Evolutionary conservation across 2,888 invertebrate genomes (phyloP), one percentile per base, ranked within the genome.

Genomic region (Agrochola lychnidis): DNA sequence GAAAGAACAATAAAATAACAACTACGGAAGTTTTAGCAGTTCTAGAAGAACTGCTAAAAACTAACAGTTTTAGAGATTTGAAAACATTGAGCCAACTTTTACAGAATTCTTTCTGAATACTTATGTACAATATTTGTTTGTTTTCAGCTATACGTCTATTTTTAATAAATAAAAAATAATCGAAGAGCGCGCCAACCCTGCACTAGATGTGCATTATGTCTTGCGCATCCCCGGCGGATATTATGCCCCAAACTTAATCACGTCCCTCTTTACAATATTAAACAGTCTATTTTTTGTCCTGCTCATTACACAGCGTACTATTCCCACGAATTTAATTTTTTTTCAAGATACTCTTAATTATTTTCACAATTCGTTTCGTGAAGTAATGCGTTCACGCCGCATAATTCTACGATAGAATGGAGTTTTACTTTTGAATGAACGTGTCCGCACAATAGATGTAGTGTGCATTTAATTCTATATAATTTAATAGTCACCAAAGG

Each of bases 361-460:
- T 93, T 93, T 93, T 91, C 85, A 93, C 94, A 95, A 96, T 95
- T 94, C 95, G 90, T 92, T 93, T 92, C 91, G 93, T 93, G 90
- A 91, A 92, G 92, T 94, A 95, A 96, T 95, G 94, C 89, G 95
- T 96, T 96, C 96, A 96, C 96, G 96, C 95, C 93, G 96, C 94
- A 96, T 96, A 96, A 96, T 82, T 94, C 93, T 92, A 90, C 87
- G 83, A 86, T 87, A 84, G 81, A 87, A 90, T 84, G 83, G 83
- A 87, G 88, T 89, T 91, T 93, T 91, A 81, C 90, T 92, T 93
- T 92, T 91, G 89, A 90, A 86, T 82, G 83, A 88, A 91, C 90
- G 87, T 86, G 88, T 83, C 86, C 84, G 83, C 86, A 92, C 92
- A 94, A 94, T 84, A 91, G 91, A 91, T 86, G 89, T 90, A 90